Conservation (phyloP, 92 coral and sea anemone genomes). For the Phenganax stokvisi region DNA sequence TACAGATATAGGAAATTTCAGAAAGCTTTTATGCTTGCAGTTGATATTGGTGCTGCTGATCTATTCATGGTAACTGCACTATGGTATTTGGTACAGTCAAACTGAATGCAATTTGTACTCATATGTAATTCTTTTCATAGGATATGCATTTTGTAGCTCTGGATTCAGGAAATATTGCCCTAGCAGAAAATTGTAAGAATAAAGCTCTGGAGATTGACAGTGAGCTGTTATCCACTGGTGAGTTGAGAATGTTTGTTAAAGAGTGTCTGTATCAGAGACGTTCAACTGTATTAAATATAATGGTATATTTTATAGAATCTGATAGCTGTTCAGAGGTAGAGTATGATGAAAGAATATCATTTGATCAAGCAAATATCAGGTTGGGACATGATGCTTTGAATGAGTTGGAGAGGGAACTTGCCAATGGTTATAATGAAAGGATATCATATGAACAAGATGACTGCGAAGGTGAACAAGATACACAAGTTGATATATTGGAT, state of each 20-base stretch:
- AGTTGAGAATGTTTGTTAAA: neutral
- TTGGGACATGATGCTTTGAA: neutral
- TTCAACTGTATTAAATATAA: neutral
- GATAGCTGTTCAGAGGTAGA: conserved; percentile 77
- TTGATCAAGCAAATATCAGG: neutral
- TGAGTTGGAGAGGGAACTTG: neutral
- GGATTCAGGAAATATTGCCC: conserved; percentile 73
- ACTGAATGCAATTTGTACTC: neutral
- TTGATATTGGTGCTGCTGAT: conserved; percentile 94
- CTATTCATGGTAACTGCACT: conserved; percentile 73
- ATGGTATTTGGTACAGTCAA: neutral
- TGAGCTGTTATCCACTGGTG: conserved; percentile 86
- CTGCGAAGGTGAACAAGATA: too few relatives aligned
- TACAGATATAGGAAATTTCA: conserved; percentile 84
- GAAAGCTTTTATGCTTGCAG: conserved; percentile 92
- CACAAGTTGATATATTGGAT: neutral
- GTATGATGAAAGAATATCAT: conserved; percentile 37
- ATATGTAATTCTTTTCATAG: conserved; percentile 36
- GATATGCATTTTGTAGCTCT: conserved; percentile 86
- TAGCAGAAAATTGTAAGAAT: conserved; percentile 89
- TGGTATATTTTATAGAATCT: conserved; percentile 47
- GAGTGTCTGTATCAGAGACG: neutral
- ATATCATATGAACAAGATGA: too few relatives aligned
- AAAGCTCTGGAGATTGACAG: conserved; percentile 88
- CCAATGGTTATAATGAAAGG: neutral